Percentiles rank a stretch among this genome's conserved stretches.
Conservation (phyloP, 2,888 invertebrate species). For the Meandrusa payeni region DNA sequence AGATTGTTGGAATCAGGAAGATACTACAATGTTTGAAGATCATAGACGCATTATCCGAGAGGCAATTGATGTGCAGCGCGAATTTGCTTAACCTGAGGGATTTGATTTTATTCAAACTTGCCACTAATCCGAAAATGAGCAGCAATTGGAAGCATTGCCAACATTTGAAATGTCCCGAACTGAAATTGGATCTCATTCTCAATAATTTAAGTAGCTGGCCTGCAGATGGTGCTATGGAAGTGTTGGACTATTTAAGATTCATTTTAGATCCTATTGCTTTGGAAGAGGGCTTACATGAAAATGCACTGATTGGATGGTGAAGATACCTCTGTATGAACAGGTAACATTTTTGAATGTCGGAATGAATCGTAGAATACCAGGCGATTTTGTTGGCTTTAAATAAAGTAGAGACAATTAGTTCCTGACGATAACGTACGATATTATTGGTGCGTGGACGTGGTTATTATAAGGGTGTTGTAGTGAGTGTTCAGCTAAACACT, state of each 20-base stretch:
- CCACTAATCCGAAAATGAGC: conserved; percentile 70
- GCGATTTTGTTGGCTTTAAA: too few relatives aligned
- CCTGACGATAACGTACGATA: too few relatives aligned
- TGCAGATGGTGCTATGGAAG: conserved; percentile 75
- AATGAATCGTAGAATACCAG: too few relatives aligned
- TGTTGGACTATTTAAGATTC: conserved; percentile 73
- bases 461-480: too few relatives aligned
- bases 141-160: conserved; percentile 76
- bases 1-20: conserved; percentile 61
- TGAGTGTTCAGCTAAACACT: too few relatives aligned
- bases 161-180: conserved; percentile 69
- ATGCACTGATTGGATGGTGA: conserved; percentile 80
- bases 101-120: conserved; percentile 79
- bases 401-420: too few relatives aligned
- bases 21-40: conserved; percentile 75
- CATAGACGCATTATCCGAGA: conserved; percentile 81
- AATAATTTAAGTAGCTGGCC: conserved; percentile 80
- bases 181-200: conserved; percentile 75
- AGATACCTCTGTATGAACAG: conserved; percentile 83
- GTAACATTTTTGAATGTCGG: too few relatives aligned
- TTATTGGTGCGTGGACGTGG: too few relatives aligned
- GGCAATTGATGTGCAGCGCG: conserved; percentile 67
- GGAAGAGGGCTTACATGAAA: conserved; percentile 62
- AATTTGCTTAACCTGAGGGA: conserved; percentile 81
- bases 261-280: conserved; percentile 56